phyloP scores from a whole-genome alignment of 2,113 vertebrate genomes.

The Ibidorhyncha struthersii region DNA sequence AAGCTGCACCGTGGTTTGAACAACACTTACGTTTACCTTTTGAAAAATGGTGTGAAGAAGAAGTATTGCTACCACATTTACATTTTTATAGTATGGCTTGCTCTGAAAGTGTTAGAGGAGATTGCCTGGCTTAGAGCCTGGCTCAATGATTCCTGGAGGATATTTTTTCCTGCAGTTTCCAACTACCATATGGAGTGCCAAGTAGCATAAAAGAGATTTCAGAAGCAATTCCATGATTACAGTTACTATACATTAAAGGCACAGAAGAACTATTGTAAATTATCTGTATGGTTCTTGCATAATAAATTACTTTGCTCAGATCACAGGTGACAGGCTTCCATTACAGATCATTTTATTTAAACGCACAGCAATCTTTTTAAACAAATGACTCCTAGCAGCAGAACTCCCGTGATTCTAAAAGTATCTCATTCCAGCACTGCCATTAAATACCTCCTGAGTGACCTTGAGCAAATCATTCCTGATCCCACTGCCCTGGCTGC shows the following conservation, averaged over 20 bases:
- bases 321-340: slow-evolving; percentile 37
- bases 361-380: slow-evolving; percentile 51
- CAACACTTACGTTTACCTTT: slow-evolving; percentile 41
- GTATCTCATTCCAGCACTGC: neutral
- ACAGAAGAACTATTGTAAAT: slow-evolving; percentile 52
- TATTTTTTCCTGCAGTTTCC: slow-evolving; percentile 43
- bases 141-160: slow-evolving; percentile 63
- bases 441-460: neutral
- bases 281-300: slow-evolving; percentile 39
- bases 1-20: slow-evolving; percentile 35
- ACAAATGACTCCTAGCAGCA: slow-evolving; percentile 50
- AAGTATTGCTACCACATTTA: slow-evolving; percentile 60
- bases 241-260: slow-evolving; percentile 53
- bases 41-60: slow-evolving; percentile 57
- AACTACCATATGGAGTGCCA: slow-evolving; percentile 47
- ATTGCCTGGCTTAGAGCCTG: slow-evolving; percentile 65
- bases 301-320: slow-evolving; percentile 61
- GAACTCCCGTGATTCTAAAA: slow-evolving; percentile 31
- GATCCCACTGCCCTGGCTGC: neutral
- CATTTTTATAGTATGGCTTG: slow-evolving; percentile 70
- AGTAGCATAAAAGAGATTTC: slow-evolving; percentile 57
- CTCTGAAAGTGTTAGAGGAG: slow-evolving; percentile 72
- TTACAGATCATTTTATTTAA: slow-evolving; percentile 61
- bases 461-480: neutral
- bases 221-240: slow-evolving; percentile 61